Evolutionary conservation across 2,113 vertebrate genomes (phyloP).

Genomic region (Aphyosemion australe): DNA sequence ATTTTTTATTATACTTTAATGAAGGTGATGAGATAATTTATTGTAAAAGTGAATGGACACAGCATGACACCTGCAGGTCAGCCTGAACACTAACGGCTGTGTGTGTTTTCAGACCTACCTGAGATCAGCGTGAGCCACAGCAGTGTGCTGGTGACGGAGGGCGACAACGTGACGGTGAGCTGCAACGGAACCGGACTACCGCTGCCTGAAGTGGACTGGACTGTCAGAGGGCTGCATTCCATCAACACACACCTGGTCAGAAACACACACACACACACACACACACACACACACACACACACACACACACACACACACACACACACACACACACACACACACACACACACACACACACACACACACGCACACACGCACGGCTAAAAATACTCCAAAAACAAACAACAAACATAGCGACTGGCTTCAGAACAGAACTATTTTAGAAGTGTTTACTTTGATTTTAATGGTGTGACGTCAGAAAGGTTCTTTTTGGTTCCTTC

Average conservation of each 20-base stretch:
- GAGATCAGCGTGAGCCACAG: slow-evolving; percentile 96
- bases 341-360: too few species aligned
- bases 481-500: too few species aligned
- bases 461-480: too few species aligned
- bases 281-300: too few species aligned
- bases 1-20: slow-evolving; percentile 43
- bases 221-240: slow-evolving; percentile 88
- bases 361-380: too few species aligned
- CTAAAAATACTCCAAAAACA: too few species aligned
- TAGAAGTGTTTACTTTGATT: too few species aligned
- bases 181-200: slow-evolving; percentile 94
- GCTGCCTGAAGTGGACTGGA: slow-evolving; percentile 96
- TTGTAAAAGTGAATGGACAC: slow-evolving; percentile 46
- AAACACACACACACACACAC: background rate
- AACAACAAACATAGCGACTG: too few species aligned
- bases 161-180: slow-evolving; percentile 91
- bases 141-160: slow-evolving; percentile 90
- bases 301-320: too few species aligned
- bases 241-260: slow-evolving; percentile 96
- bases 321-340: too few species aligned
- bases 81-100: background rate
- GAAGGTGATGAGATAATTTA: slow-evolving; percentile 57
- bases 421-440: too few species aligned
- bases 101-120: slow-evolving; percentile 83
- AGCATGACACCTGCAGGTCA: background rate